A percentile compares a stretch with the other conserved stretches of the same genome.
Evolutionary conservation across 2,113 vertebrate species (phyloP).

Genomic region (Panthera uncia): DNA sequence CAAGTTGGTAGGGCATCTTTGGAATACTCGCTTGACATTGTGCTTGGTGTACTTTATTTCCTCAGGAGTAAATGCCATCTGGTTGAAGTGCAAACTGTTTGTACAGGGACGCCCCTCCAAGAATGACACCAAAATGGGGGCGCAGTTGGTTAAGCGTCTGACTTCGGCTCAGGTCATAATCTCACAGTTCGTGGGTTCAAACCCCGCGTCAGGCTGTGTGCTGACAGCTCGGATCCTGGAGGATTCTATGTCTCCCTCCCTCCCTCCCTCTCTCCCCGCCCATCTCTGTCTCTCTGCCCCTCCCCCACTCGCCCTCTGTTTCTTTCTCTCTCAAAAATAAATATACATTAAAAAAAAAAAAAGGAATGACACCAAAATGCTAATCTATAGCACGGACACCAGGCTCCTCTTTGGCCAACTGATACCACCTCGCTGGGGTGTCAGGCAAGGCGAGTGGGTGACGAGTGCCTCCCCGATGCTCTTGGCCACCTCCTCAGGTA

Average conservation of each 20-base stretch:
- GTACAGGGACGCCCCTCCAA: constrained; percentile 89
- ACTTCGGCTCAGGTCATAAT: too few relatives aligned
- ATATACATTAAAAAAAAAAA: too few relatives aligned
- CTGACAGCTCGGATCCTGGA: too few relatives aligned
- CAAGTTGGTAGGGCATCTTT: constrained; percentile 74
- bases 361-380: constrained; percentile 89
- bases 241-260: too few relatives aligned
- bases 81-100: constrained; percentile 87
- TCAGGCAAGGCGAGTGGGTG: constrained; percentile 78
- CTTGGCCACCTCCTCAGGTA: constrained; percentile 87
- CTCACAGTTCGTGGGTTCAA: too few relatives aligned
- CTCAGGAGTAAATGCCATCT: constrained; percentile 85
- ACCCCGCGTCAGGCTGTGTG: too few relatives aligned
- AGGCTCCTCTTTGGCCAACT: constrained; percentile 85
- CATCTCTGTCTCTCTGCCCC: too few relatives aligned
- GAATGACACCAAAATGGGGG: constrained; percentile 87
- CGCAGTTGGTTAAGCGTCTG: too few relatives aligned
- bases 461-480: constrained; percentile 87
- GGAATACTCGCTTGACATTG: constrained; percentile 76
- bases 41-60: constrained; percentile 87
- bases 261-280: too few relatives aligned
- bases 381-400: constrained; percentile 91
- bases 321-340: too few relatives aligned
- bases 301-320: too few relatives aligned
- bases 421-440: constrained; percentile 85